These are phyloP conservation scores for Chelon labrosus DNA, from an alignment of 2,797 vertebrate genomes.

Conservation along the genomic window DNA sequence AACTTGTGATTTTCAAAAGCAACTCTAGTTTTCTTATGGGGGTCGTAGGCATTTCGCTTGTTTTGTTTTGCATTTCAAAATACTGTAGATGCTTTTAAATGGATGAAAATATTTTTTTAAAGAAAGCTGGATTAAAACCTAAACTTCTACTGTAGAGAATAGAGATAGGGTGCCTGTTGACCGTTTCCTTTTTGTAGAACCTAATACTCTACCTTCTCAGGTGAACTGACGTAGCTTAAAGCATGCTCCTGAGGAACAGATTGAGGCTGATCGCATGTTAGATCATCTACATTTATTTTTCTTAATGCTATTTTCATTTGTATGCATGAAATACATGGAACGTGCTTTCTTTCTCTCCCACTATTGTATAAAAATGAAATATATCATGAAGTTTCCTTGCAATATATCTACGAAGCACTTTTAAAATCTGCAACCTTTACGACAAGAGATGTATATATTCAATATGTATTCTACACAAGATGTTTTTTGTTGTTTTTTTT, in stretches of 20 bases:
- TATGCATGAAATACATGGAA: slow-evolving; percentile 83
- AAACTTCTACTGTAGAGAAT: slow-evolving; percentile 40
- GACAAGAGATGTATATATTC: slow-evolving; percentile 68
- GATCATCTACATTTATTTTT: slow-evolving; percentile 65
- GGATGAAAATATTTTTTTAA: slow-evolving; percentile 71
- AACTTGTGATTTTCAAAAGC: slow-evolving; percentile 47
- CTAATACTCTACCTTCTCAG: slow-evolving; percentile 81
- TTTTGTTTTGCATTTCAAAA: slow-evolving; percentile 57
- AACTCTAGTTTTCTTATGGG: slow-evolving; percentile 60
- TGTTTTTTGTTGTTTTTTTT: slow-evolving; percentile 39
- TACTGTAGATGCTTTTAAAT: slow-evolving; percentile 55
- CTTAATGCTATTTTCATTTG: slow-evolving; percentile 74
- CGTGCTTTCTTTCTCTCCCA: slow-evolving; percentile 70
- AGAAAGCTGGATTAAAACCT: slow-evolving; percentile 47
- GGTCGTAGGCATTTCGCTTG: slow-evolving; percentile 45
- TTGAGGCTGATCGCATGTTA: slow-evolving; percentile 79
- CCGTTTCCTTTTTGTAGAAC: slow-evolving; percentile 74
- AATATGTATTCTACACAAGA: slow-evolving; percentile 67
- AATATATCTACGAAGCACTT: slow-evolving; percentile 78
- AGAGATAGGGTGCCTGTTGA: slow-evolving; percentile 63
- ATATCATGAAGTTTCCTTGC: slow-evolving; percentile 74
- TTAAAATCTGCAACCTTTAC: slow-evolving; percentile 63
- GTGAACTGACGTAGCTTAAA: slow-evolving; percentile 77
- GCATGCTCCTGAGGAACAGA: slow-evolving; percentile 77
- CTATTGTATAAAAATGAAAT: slow-evolving; percentile 61